Conservation (phyloP, 2,113 vertebrate genomes). For the Canis aureus region DNA sequence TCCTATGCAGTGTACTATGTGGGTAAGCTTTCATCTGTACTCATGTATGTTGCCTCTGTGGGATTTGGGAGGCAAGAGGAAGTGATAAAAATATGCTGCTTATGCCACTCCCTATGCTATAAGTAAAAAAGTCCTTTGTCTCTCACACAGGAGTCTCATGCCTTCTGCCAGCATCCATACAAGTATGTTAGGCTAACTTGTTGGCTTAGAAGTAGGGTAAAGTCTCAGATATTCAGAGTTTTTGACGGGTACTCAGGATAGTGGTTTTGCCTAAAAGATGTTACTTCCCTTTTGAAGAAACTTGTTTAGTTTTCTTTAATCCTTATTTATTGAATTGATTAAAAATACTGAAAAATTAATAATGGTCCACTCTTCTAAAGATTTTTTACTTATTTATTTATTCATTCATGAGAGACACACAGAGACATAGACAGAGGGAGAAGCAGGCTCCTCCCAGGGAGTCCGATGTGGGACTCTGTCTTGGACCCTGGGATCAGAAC, state of each 20-base stretch:
- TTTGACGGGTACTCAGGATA: background rate
- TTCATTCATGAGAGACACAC: no score
- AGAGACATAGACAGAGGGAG: no score
- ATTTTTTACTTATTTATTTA: no score
- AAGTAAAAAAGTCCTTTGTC: conserved; percentile 31
- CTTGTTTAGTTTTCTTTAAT: conserved; percentile 61
- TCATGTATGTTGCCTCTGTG: background rate
- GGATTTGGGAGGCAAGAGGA: background rate
- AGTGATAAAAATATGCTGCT: background rate
- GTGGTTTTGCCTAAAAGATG: conserved; percentile 36
- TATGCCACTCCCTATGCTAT: background rate
- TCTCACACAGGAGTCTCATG: background rate
- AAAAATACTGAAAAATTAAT: conserved; percentile 55
- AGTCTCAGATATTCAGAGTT: conserved; percentile 31
- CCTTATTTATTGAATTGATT: conserved; percentile 45
- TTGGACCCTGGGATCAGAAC: no score
- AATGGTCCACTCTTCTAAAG: background rate
- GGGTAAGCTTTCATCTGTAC: background rate
- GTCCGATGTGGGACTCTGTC: no score
- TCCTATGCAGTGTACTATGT: background rate
- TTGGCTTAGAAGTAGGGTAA: background rate
- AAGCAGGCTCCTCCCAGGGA: no score
- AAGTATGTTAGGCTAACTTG: conserved; percentile 21
- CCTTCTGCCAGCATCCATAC: background rate
- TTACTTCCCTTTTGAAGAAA: conserved; percentile 26